Evolutionary conservation across 2,888 invertebrate genomes (phyloP), one percentile per base, ranked within the genome.

Genomic region (Leptopilina myrica): DNA sequence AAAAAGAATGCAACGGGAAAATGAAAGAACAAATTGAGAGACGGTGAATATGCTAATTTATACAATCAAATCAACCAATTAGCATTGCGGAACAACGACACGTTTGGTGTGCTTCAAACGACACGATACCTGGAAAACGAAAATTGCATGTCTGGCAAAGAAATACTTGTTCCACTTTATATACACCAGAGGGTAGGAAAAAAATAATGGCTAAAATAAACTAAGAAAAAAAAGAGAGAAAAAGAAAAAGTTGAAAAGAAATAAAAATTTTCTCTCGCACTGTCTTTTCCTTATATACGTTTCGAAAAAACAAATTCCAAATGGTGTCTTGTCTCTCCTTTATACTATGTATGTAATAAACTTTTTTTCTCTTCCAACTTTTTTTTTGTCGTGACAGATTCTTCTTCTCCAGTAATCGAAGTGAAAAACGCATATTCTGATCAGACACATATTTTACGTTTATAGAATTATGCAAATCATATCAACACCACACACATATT

Each of bases 61-160:
- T 62, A 62, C 62, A 62, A 62, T 62, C 62, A 62, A 62, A 62
- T 62, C 62, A 62, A 62, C 62, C 62, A 62, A 62, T 62, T 62
- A 62, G 62, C 62, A 62, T 62, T 62, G 62, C 62, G 62, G 20
- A 62, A 62, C 15, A 62, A 62, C 62, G 62, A 62, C 62, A 62
- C 62, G 62, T 62, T 62, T 62, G 62, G 62, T 62, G 62, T 62
- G 62, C 62, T 62, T 62, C 62, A 62, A 62, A 62, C 62, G 15
- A 62, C 62, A 62, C 62, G 62, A 62, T 62, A 15, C 62, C 62
- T 62, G 62, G 62, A 62, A 62, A 62, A 62, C 15, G 62, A 62
- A 62, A 62, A 62, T 62, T 62, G 62, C 62, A 20, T 62, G 62
- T 62, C 62, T 62, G 20, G 15, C 62, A 62, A 62, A 62, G 62